Conservation (phyloP, 1,140 invertebrate species). For the Anoplolepis gracilipes region DNA sequence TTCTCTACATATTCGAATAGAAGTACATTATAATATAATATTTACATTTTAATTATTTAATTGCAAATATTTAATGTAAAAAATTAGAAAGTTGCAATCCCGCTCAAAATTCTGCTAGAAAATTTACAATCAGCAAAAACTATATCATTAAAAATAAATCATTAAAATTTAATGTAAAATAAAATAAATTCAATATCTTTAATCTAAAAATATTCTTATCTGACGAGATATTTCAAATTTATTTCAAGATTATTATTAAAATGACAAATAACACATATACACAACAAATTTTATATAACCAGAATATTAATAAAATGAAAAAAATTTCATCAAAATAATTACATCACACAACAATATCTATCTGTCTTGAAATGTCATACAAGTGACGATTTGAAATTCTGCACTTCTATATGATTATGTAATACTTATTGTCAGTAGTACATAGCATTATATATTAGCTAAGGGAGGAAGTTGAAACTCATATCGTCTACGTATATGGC, state of each 20-base stretch:
- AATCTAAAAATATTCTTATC: background rate
- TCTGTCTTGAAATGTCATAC: background rate
- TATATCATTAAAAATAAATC: too few species aligned
- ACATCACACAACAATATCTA: background rate
- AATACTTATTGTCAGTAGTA: background rate
- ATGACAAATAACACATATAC: background rate
- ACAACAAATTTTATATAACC: background rate
- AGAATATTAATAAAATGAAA: background rate
- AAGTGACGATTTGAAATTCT: background rate
- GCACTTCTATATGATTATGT: background rate
- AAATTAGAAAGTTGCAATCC: background rate
- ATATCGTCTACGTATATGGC: background rate
- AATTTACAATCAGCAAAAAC: background rate
- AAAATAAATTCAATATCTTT: background rate
- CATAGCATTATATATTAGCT: background rate
- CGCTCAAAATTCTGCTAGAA: background rate
- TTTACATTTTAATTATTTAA: background rate
- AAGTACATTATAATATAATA: background rate
- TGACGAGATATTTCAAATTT: too few species aligned
- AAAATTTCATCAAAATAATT: background rate
- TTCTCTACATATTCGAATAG: background rate
- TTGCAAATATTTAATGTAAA: background rate
- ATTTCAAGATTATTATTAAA: background rate
- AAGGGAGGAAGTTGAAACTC: background rate
- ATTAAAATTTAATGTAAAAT: background rate